phyloP scores from a whole-genome alignment of 1,140 invertebrate genomes.

The Eriocheir sinensis region DNA sequence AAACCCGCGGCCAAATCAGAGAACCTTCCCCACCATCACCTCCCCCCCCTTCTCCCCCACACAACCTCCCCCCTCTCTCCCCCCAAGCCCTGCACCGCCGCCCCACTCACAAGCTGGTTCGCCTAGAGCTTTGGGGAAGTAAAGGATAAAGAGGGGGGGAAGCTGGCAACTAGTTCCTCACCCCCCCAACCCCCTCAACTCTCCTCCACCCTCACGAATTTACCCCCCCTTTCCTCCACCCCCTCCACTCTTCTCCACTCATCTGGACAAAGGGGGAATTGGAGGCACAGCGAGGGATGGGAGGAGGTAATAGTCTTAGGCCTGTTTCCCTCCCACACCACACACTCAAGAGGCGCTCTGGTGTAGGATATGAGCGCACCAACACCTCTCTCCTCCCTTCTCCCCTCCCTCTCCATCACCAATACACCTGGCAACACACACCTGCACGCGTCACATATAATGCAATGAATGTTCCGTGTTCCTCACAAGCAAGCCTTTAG shows the following conservation, averaged over 20 bases:
- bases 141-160: conserved; percentile 11
- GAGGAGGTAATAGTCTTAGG: not conserved
- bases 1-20: not conserved
- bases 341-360: not conserved
- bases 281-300: not conserved
- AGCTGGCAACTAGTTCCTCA: conserved; percentile 13
- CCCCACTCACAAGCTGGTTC: not conserved
- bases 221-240: not conserved
- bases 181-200: not conserved
- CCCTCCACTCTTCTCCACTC: not conserved
- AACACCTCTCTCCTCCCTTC: too few species aligned
- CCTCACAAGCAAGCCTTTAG: not conserved
- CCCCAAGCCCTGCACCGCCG: not conserved
- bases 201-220: not conserved
- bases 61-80: not conserved
- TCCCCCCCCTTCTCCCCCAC: not conserved
- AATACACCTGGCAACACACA: not conserved
- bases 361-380: conserved; percentile 9
- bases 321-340: not conserved
- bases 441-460: not conserved
- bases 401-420: not conserved
- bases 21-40: not conserved
- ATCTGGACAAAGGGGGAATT: conserved; percentile 8
- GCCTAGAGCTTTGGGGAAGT: not conserved
- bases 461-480: not conserved